A percentile compares a stretch with the other conserved stretches of the same genome.
phyloP scores from a whole-genome alignment of 2,113 vertebrate genomes.

The Lanius collurio region DNA sequence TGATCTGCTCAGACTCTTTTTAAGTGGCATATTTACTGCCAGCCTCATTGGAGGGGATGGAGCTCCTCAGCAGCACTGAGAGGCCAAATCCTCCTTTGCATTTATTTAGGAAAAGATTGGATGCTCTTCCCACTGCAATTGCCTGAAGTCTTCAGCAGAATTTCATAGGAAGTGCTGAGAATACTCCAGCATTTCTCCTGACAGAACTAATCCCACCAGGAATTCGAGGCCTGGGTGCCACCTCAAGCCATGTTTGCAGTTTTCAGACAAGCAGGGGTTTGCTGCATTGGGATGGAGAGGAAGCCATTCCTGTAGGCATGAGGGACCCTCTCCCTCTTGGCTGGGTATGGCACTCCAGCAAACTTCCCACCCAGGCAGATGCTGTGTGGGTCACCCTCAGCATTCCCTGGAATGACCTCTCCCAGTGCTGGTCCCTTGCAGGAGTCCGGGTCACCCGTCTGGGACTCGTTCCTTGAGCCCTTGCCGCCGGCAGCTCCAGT shows the following conservation, averaged over 20 bases:
- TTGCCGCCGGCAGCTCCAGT: not conserved
- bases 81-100: not conserved
- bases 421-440: not conserved
- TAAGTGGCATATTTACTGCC: slow-evolving; percentile 33
- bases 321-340: not conserved
- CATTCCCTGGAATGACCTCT: not conserved
- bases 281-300: not conserved
- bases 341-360: not conserved
- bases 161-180: not conserved
- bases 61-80: not conserved
- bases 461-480: not conserved
- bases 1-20: not conserved
- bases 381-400: not conserved
- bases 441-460: not conserved
- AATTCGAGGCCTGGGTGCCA: not conserved
- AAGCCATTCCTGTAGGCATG: not conserved
- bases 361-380: slow-evolving; percentile 28
- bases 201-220: not conserved
- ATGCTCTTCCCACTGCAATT: not conserved
- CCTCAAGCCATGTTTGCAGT: not conserved
- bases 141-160: not conserved
- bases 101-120: not conserved
- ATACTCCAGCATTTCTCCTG: not conserved
- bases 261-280: not conserved
- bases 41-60: not conserved